Percentiles rank a stretch among this genome's conserved stretches.
phyloP scores from a whole-genome alignment of 2,797 vertebrate species.

The Cynodonichthys magdalenae region DNA sequence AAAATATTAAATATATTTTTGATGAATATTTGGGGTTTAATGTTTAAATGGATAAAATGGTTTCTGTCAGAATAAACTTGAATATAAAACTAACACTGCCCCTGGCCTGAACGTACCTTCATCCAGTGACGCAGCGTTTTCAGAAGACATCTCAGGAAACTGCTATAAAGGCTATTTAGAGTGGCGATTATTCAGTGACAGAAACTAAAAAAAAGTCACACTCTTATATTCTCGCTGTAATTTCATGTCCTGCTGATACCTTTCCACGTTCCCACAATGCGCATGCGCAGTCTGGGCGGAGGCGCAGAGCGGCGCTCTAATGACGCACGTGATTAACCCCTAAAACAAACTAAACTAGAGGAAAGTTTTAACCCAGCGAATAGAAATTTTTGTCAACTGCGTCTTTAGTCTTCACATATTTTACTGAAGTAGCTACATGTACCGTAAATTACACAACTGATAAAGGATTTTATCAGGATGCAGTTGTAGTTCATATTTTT shows the following conservation, averaged over 20 bases:
- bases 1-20: too few relatives aligned
- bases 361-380: neutral
- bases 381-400: neutral
- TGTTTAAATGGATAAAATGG: too few relatives aligned
- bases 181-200: rapidly evolving
- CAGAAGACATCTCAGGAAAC: conserved; percentile 52
- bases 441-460: neutral
- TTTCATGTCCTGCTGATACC: neutral
- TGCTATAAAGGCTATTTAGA: neutral
- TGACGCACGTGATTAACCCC: neutral
- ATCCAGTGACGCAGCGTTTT: conserved; percentile 66
- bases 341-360: neutral
- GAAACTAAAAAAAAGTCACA: neutral
- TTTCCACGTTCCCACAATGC: neutral
- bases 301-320: conserved; percentile 2
- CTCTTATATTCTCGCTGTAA: neutral
- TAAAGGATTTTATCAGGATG: neutral
- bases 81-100: too few relatives aligned
- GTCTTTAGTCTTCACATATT: rapidly evolving
- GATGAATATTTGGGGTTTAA: too few relatives aligned
- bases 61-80: too few relatives aligned
- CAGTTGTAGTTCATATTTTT: neutral
- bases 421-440: neutral
- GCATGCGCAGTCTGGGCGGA: conserved; percentile 2
- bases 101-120: conserved; percentile 49